Conservation (phyloP, 2,888 invertebrate genomes). For the Stenodera caucasica region DNA sequence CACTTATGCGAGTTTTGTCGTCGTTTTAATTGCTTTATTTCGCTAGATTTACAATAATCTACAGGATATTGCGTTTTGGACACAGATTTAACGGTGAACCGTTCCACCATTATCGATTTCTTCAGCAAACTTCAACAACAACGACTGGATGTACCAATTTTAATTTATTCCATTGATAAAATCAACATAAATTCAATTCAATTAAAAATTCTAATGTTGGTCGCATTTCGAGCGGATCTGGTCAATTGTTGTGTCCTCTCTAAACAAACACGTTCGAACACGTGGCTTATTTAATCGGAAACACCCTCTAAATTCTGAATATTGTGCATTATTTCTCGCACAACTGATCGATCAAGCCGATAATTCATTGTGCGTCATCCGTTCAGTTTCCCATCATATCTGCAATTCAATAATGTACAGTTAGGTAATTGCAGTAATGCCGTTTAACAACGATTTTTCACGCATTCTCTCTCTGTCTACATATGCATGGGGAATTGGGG, state of each 20-base stretch:
- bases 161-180: too few species aligned
- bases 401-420: conserved; percentile 22
- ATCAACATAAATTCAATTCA: background rate
- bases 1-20: too few species aligned
- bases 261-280: too few species aligned
- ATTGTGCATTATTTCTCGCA: background rate
- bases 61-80: conserved; percentile 20
- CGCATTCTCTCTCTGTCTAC: background rate
- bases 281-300: conserved; percentile 11
- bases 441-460: background rate
- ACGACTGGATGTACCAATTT: too few species aligned
- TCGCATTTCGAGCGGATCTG: background rate
- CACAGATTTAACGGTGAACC: conserved; percentile 12
- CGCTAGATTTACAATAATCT: too few species aligned
- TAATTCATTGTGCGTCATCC: conserved; percentile 11
- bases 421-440: conserved; percentile 20
- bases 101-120: conserved; percentile 17
- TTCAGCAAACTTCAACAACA: background rate
- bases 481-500: too few species aligned
- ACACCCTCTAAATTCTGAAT: conserved; percentile 1
- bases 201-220: background rate
- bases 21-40: too few species aligned
- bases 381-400: conserved; percentile 13
- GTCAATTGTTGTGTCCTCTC: background rate
- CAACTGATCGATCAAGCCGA: background rate